These are phyloP conservation scores for Himalopsyche anomala DNA, from an alignment of 2,888 invertebrate species.

Conservation along the genomic window DNA sequence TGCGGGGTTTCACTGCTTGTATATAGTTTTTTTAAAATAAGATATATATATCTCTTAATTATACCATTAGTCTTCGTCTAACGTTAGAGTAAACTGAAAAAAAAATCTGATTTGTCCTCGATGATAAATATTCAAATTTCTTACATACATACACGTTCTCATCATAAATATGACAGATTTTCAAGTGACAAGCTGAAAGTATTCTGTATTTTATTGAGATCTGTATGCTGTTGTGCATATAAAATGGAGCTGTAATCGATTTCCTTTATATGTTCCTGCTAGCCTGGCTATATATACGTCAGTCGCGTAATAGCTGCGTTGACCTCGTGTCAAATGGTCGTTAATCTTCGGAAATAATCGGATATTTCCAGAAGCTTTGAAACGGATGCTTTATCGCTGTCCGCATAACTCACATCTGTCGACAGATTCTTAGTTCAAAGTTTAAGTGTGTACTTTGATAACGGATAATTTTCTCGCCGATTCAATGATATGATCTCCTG, in stretches of 20 bases:
- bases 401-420: constrained; percentile 37
- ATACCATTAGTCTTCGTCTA: no score
- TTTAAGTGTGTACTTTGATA: constrained; percentile 27
- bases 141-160: no score
- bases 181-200: no score
- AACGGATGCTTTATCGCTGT: constrained; percentile 24
- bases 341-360: constrained; percentile 31
- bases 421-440: constrained; percentile 36
- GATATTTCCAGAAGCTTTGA: constrained; percentile 42
- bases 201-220: no score
- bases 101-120: no score
- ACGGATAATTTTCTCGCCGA: background rate
- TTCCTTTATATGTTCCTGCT: constrained; percentile 33
- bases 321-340: constrained; percentile 38
- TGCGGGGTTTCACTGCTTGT: no score
- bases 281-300: background rate
- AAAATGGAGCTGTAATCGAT: constrained; percentile 13
- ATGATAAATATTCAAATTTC: no score
- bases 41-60: no score
- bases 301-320: constrained; percentile 37
- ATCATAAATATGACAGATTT: no score
- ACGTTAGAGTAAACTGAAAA: no score
- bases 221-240: no score
- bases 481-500: background rate
- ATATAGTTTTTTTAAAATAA: no score